These are phyloP conservation scores for Philotrypesis tridentata DNA, from an alignment of 1,140 invertebrate genomes.

Conservation along the genomic window DNA sequence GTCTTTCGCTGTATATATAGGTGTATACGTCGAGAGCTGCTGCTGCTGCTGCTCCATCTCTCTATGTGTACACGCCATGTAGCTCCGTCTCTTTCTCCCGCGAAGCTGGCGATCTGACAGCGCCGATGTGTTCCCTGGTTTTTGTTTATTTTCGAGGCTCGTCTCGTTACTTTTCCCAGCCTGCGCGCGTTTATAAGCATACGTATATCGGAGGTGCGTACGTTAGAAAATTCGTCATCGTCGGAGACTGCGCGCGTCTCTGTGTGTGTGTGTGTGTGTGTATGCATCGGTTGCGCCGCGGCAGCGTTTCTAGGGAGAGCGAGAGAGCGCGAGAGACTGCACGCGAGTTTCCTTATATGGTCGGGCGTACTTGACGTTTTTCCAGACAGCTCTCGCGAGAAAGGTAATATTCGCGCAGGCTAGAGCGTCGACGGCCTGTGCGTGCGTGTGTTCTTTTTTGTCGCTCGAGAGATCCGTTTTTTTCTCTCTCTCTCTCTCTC, in stretches of 20 bases:
- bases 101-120: neutral
- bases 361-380: conserved; percentile 57
- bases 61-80: neutral
- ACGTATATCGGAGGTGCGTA: too few relatives aligned
- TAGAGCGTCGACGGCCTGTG: neutral
- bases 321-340: conserved; percentile 39
- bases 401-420: conserved; percentile 37
- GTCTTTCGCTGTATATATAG: neutral
- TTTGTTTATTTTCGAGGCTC: neutral
- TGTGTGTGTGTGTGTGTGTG: too few relatives aligned
- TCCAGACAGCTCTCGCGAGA: conserved; percentile 38
- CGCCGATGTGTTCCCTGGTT: neutral
- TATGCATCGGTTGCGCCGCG: neutral
- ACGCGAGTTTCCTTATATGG: conserved; percentile 62
- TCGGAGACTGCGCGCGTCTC: too few relatives aligned
- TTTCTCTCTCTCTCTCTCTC: neutral
- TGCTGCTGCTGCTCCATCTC: neutral
- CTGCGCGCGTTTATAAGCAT: neutral
- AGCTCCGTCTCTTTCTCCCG: neutral
- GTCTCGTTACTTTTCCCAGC: neutral
- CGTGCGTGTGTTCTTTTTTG: neutral
- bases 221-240: too few relatives aligned
- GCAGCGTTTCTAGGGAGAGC: neutral
- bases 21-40: neutral
- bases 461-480: conserved; percentile 20